Evolutionary conservation across 2,888 invertebrate species (phyloP), one percentile per base, ranked within the genome.

Genomic region (Pedicia rivosa): DNA sequence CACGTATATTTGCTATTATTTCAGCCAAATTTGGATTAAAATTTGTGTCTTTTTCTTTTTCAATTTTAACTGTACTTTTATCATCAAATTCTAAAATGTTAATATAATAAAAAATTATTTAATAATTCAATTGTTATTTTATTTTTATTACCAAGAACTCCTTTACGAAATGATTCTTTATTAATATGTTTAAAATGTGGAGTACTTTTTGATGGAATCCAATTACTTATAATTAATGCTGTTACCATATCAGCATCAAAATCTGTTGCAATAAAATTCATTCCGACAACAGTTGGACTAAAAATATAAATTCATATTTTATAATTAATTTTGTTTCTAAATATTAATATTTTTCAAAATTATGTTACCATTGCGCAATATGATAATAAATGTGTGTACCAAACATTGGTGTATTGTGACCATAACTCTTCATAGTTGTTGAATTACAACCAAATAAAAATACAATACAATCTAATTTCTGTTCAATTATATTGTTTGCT

Each of bases 401-500:
- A 43, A 54, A 55, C 47, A 63, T 52, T 41, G 66, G 65, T 20
- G 59, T 57, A 40, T 64, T 61, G 6, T 66, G 55, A 2, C 67
- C 66, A 33, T 56, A 45, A 19, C 59, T 54, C 30, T 49, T 47
- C 32, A 66, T 50, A 40, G 57, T 54, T 15, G 62, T 62, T 37
- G 68, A 69, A 40, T 64, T 60, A 49, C 80, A 80, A 9, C 80
- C 80, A 59, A 79, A 75, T 9, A 80, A 59, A 31, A 79, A 56
- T 9, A 71, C 68, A 10, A 71, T 67, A 3, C 73, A 66, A 31
- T 65, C 63, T 30, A 72, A 66, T 31, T 62, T 53, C 29, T 68
- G 51, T 44, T 65, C 64, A 47, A 70, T 66, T 32, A 78, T 59
- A 43, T 64, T 57, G 27, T 67, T 65, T 16, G 65, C 63, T 12